These are phyloP conservation scores for Lasioglossum vierecki DNA, from an alignment of 2,888 invertebrate species.

Conservation along the genomic window DNA sequence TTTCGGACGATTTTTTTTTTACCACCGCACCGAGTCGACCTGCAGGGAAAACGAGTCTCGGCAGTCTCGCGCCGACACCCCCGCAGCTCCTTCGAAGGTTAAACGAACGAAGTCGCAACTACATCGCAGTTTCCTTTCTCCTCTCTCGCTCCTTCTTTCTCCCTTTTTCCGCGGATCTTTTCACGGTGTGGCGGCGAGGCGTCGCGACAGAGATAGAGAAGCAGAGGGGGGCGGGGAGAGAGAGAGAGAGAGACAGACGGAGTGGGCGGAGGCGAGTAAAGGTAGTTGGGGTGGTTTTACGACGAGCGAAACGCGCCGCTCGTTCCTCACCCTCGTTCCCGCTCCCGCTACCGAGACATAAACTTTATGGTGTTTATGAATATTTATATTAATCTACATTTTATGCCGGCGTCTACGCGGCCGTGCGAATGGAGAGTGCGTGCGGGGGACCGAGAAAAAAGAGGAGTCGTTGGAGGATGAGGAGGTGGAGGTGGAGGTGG, in stretches of 20 bases:
- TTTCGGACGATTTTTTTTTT: background rate
- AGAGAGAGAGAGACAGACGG: background rate
- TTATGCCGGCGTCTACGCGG: constrained; percentile 77
- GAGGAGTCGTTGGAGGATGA: constrained; percentile 17
- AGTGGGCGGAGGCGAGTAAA: constrained; percentile 49
- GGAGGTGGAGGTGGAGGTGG: constrained; percentile 10
- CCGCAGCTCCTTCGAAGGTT: constrained; percentile 32
- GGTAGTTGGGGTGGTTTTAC: constrained; percentile 77
- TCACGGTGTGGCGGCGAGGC: constrained; percentile 21
- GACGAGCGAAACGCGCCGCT: constrained; percentile 78
- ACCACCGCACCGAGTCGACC: background rate
- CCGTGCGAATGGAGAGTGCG: constrained; percentile 55
- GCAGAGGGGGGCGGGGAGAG: background rate
- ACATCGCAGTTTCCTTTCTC: constrained; percentile 36
- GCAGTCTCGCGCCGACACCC: background rate
- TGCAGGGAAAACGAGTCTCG: background rate
- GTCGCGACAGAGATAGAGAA: background rate
- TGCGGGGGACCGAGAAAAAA: constrained; percentile 29
- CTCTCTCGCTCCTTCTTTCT: background rate
- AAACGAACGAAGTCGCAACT: constrained; percentile 35
- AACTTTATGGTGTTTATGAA: constrained; percentile 84
- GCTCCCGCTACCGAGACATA: constrained; percentile 77
- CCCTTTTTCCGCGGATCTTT: constrained; percentile 48
- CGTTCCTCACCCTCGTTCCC: constrained; percentile 59
- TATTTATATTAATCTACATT: constrained; percentile 84